Percentiles rank a stretch among this genome's conserved stretches.
These are phyloP conservation scores for Daubentonia madagascariensis DNA, from an alignment of 2,113 vertebrate genomes.

Conservation along the genomic window DNA sequence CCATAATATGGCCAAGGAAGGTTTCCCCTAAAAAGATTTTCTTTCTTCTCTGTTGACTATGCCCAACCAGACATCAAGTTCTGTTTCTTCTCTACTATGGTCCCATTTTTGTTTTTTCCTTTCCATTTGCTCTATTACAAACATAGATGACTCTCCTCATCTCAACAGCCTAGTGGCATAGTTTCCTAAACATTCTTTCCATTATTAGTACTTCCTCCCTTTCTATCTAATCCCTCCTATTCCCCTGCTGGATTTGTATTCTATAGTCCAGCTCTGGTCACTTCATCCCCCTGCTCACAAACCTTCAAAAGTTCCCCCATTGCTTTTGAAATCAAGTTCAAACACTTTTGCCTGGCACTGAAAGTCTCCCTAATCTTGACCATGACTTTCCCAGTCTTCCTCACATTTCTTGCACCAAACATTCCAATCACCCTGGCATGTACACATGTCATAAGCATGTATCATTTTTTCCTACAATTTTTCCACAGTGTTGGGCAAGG, in stretches of 20 bases:
- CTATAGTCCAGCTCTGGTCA: neutral
- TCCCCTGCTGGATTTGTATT: neutral
- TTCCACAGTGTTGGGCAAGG: neutral
- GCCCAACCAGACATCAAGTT: neutral
- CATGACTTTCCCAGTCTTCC: neutral
- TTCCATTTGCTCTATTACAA: neutral
- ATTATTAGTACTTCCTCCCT: neutral
- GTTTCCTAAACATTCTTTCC: neutral
- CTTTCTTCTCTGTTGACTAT: neutral
- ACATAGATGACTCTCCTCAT: neutral
- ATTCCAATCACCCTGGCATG: neutral
- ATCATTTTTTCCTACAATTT: neutral
- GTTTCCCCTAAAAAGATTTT: neutral
- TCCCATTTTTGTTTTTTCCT: neutral
- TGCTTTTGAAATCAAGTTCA: neutral
- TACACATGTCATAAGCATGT: neutral
- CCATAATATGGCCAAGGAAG: neutral
- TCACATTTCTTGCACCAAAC: neutral
- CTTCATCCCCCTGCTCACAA: neutral
- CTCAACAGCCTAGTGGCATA: neutral
- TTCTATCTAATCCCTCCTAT: neutral
- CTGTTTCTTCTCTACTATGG: neutral
- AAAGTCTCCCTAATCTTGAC: neutral
- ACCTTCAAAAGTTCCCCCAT: neutral
- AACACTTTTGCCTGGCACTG: neutral